Evolutionary conservation across 2,888 invertebrate species (phyloP).

Genomic region (Stenchaetothrips biformis): DNA sequence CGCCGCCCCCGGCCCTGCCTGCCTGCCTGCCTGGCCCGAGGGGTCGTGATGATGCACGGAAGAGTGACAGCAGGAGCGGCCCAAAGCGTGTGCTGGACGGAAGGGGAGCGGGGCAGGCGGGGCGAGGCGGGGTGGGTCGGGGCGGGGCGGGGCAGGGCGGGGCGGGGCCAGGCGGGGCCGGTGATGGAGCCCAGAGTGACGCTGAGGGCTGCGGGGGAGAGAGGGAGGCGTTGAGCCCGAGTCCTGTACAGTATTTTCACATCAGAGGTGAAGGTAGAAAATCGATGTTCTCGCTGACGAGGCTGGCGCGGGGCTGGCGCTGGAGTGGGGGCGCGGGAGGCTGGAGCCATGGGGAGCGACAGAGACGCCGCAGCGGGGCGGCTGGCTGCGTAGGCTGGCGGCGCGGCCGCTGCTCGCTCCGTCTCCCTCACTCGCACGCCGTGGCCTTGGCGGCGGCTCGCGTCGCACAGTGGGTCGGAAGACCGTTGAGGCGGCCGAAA

Average conservation of each 20-base stretch:
- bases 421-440: too few relatives aligned
- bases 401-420: too few relatives aligned
- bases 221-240: not conserved
- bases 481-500: too few relatives aligned
- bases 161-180: not conserved
- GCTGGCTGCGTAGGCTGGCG: too few relatives aligned
- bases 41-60: too few relatives aligned
- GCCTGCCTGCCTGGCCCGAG: too few relatives aligned
- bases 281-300: constrained; percentile 23
- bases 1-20: too few relatives aligned
- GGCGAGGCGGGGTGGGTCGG: not conserved
- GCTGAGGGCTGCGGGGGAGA: not conserved
- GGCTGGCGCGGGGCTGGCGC: not conserved
- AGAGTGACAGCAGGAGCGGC: too few relatives aligned
- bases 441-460: too few relatives aligned
- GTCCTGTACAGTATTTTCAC: constrained; percentile 23
- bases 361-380: too few relatives aligned
- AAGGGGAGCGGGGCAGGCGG: not conserved
- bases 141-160: not conserved
- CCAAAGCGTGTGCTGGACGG: not conserved
- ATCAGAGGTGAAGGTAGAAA: constrained; percentile 24
- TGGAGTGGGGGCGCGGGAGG: not conserved
- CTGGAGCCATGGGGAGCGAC: too few relatives aligned
- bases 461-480: too few relatives aligned
- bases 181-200: constrained; percentile 9